These are phyloP conservation scores for Apamea epomidion DNA, from an alignment of 2,888 invertebrate species.

Conservation along the genomic window DNA sequence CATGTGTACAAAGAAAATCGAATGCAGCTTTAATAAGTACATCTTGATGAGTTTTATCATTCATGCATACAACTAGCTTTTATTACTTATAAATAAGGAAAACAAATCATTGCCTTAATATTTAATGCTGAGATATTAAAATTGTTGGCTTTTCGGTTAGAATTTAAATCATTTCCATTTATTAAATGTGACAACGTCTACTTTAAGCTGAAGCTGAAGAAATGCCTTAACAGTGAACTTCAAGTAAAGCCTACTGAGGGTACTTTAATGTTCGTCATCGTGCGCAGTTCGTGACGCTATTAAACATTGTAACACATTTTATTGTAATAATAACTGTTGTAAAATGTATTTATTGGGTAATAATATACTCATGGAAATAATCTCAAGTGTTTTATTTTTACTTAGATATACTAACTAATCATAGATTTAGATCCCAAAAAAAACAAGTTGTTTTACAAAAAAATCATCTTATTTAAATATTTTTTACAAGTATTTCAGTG, in stretches of 20 bases:
- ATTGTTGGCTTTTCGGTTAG: constrained; percentile 54
- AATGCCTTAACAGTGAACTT: constrained; percentile 79
- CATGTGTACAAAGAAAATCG: constrained; percentile 53
- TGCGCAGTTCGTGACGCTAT: constrained; percentile 75
- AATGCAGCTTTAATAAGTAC: constrained; percentile 54
- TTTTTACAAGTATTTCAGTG: constrained; percentile 26
- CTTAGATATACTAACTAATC: constrained; percentile 44
- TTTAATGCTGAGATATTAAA: constrained; percentile 59
- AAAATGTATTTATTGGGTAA: constrained; percentile 90
- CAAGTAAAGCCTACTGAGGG: constrained; percentile 68
- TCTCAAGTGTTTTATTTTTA: constrained; percentile 70
- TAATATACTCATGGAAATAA: constrained; percentile 85
- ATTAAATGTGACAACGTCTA: constrained; percentile 24
- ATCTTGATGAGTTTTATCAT: constrained; percentile 59
- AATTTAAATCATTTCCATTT: constrained; percentile 49
- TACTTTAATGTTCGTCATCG: constrained; percentile 64
- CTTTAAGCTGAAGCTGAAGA: constrained; percentile 34
- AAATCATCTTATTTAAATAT: neutral
- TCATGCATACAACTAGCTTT: constrained; percentile 63
- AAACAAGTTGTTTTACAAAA: neutral
- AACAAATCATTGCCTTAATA: constrained; percentile 67
- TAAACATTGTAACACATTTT: constrained; percentile 77
- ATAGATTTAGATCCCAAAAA: neutral
- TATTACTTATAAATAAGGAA: constrained; percentile 58
- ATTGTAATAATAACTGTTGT: constrained; percentile 87